A percentile compares a stretch with the other conserved stretches of the same genome.
Evolutionary conservation across 2,113 vertebrate species (phyloP).

Genomic region (Paratilapia polleni): DNA sequence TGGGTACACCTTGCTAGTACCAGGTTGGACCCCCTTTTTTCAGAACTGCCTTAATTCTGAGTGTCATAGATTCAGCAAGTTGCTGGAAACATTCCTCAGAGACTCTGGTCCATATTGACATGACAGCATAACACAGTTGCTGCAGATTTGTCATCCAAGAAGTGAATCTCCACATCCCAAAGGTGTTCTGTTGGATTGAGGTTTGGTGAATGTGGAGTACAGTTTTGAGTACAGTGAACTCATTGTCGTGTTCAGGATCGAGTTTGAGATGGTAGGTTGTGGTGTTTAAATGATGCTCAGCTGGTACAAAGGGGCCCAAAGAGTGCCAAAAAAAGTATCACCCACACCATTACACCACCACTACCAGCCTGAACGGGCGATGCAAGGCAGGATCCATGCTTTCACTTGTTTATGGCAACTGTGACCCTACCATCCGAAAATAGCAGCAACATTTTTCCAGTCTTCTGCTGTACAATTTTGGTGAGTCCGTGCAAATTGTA

Average conservation of each 20-base stretch:
- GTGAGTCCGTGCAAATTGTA: no score
- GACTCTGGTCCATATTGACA: not conserved
- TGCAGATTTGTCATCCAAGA: conserved; percentile 6
- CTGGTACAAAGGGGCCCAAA: not conserved
- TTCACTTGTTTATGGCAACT: no score
- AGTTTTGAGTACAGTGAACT: no score
- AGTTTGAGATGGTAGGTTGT: not conserved
- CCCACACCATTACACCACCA: no score
- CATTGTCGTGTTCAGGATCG: no score
- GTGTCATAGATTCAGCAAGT: not conserved
- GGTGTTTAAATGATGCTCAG: not conserved
- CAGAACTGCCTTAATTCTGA: not conserved
- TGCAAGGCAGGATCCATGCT: no score
- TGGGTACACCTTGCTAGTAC: not conserved
- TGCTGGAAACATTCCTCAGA: not conserved
- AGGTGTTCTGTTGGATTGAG: not conserved
- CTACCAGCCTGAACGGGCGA: no score
- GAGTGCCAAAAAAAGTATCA: not conserved
- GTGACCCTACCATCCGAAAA: no score
- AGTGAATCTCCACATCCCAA: not conserved
- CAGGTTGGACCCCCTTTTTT: not conserved
- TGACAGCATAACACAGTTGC: not conserved
- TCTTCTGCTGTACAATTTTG: no score
- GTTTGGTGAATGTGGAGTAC: no score
- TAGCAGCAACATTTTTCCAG: no score